phyloP scores from a whole-genome alignment of 1,140 invertebrate species.

The Oryzaephilus surinamensis region DNA sequence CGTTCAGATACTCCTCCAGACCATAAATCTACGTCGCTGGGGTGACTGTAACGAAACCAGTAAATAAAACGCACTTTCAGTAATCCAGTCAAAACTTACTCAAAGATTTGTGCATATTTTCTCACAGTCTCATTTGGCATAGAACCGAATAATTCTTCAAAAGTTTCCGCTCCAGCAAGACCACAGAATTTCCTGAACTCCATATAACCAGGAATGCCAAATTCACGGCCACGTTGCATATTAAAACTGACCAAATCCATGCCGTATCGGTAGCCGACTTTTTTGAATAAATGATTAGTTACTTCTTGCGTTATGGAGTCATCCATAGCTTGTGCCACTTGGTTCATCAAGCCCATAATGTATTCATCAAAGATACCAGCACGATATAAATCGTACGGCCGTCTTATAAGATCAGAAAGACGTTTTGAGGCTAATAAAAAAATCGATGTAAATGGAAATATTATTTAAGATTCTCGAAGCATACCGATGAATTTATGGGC shows the following conservation, averaged over 20 bases:
- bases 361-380: slow-evolving; percentile 86
- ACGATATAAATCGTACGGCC: slow-evolving; percentile 83
- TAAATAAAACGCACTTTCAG: slow-evolving; percentile 1
- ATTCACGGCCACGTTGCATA: slow-evolving; percentile 87
- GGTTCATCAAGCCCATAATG: slow-evolving; percentile 87
- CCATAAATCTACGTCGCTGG: slow-evolving; percentile 83
- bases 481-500: slow-evolving; percentile 85
- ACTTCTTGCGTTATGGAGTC: slow-evolving; percentile 89
- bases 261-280: slow-evolving; percentile 61
- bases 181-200: slow-evolving; percentile 89
- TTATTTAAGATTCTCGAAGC: slow-evolving; percentile 5
- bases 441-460: slow-evolving; percentile 4
- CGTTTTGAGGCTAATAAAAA: slow-evolving; percentile 66
- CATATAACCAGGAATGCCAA: slow-evolving; percentile 86
- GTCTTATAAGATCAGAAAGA: slow-evolving; percentile 75
- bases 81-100: slow-evolving; percentile 42
- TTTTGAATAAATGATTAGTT: slow-evolving; percentile 85
- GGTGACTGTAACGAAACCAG: slow-evolving; percentile 52
- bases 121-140: slow-evolving; percentile 83
- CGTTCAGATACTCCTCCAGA: slow-evolving; percentile 86
- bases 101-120: slow-evolving; percentile 63
- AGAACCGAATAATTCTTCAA: slow-evolving; percentile 75
- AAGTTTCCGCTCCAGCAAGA: slow-evolving; percentile 64
- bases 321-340: slow-evolving; percentile 91
- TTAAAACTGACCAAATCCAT: slow-evolving; percentile 91